These are phyloP conservation scores for Oenanthe melanoleuca DNA, from an alignment of 2,113 vertebrate genomes.

Conservation along the genomic window DNA sequence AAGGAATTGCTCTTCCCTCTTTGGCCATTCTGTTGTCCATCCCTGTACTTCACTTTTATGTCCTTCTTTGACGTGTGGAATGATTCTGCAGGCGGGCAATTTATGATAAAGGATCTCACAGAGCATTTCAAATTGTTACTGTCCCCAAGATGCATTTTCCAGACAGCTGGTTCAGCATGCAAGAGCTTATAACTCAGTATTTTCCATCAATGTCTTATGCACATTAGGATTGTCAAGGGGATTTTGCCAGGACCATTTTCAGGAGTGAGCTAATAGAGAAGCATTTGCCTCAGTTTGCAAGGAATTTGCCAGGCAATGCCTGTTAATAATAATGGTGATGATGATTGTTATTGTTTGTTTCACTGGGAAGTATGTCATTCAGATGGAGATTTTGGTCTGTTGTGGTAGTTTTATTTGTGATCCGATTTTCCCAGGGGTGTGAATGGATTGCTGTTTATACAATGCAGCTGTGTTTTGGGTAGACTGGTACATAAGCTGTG, in stretches of 20 bases:
- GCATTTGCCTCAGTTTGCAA: background rate
- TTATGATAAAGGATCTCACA: background rate
- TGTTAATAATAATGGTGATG: slow-evolving; percentile 5
- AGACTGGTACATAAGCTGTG: background rate
- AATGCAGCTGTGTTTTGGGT: slow-evolving; percentile 57
- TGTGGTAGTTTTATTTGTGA: slow-evolving; percentile 28
- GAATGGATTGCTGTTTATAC: slow-evolving; percentile 36
- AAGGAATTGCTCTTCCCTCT: background rate
- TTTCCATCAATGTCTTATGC: background rate
- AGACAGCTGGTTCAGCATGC: slow-evolving; percentile 32
- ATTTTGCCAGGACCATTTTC: background rate
- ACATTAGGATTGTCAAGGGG: slow-evolving; percentile 13
- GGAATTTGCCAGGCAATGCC: background rate
- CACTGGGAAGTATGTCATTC: background rate
- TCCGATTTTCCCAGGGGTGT: background rate
- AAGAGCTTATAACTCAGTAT: slow-evolving; percentile 10
- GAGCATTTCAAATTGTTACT: slow-evolving; percentile 2
- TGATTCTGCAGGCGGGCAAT: slow-evolving; percentile 3
- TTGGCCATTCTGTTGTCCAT: background rate
- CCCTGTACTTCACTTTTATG: background rate
- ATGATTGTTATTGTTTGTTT: slow-evolving; percentile 33
- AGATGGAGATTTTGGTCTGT: slow-evolving; percentile 22
- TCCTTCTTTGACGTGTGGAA: background rate
- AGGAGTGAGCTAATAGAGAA: background rate
- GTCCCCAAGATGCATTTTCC: slow-evolving; percentile 31